phyloP scores from a whole-genome alignment of 1,140 invertebrate genomes.

The Bombus terrestris region DNA sequence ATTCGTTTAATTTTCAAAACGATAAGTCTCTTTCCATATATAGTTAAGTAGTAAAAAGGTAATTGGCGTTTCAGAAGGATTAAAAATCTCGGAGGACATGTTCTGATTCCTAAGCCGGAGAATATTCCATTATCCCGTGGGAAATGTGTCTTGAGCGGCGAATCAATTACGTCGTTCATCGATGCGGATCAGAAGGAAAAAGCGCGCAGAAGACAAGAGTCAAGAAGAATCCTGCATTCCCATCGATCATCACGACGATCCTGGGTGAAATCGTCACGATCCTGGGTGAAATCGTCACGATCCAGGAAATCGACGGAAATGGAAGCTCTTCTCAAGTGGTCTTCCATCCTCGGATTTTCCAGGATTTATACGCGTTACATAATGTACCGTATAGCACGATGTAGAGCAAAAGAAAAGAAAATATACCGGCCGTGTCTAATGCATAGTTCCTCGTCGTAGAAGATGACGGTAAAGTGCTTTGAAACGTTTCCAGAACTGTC shows the following conservation, averaged over 20 bases:
- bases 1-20: background rate
- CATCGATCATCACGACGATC: constrained; percentile 45
- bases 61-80: constrained; percentile 19
- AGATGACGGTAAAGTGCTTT: constrained; percentile 11
- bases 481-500: constrained; percentile 8
- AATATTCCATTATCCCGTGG: constrained; percentile 52
- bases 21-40: background rate
- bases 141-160: constrained; percentile 15
- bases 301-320: constrained; percentile 77
- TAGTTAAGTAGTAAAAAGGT: background rate
- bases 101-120: background rate
- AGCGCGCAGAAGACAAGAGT: constrained; percentile 20
- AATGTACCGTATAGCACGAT: constrained; percentile 33
- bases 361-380: constrained; percentile 62
- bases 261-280: constrained; percentile 57
- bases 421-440: constrained; percentile 20
- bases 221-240: constrained; percentile 13
- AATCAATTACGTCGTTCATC: constrained; percentile 53
- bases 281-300: constrained; percentile 63
- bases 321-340: constrained; percentile 62
- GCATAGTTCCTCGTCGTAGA: background rate
- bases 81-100: constrained; percentile 27
- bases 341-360: constrained; percentile 35
- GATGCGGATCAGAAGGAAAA: constrained; percentile 46
- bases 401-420: constrained; percentile 14